Evolutionary conservation across 37 sponge, comb jelly and placozoan genomes (phyloP), one percentile per base, ranked within the genome.

Genomic region (Chondrosia reniformis): DNA sequence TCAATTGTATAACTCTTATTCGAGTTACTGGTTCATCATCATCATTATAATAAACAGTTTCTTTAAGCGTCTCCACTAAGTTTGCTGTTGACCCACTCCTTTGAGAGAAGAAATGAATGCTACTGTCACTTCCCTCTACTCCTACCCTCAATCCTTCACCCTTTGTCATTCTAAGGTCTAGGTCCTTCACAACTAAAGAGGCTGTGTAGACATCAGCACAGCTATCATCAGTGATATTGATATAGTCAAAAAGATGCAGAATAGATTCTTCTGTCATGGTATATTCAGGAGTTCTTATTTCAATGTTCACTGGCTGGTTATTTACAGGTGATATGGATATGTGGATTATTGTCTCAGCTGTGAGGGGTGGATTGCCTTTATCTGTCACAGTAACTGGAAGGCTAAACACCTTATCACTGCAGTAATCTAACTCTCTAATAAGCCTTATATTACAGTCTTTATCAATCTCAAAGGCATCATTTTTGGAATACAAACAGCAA

Each of bases 11-110:
- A 2, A 39, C 41, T 40, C 72, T 36, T 36, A 21, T 24, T 25
- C 72, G 39, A n/a, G 72, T 39, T 24, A 69, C 2, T 3, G 72
- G 72, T 40, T 69, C 72, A 40, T 69, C 72, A 6, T 69, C 72
- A 44, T 69, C 2, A 6, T 69, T 69, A 44, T 69, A 69, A 25
- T 69, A 69, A 40, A 69, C 22, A 34, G 72, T 34, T 3, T 39
- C 42, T 24, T 40, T 69, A 3, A 69, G 43, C 10, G 39, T 24
- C 37, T 31, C 10, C 25, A 12, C 42, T 3, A 69, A 44, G 38
- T 69, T 4, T 25, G 39, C 72, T 25, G 19, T 17, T 69, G 72
- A 43, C 4, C 30, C 28, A 30, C 30, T 19, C 61, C 28, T 59
- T 6, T 30, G 30, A 25, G 72, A 6, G 41, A 69, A 21, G 10